Base-by-base conservation (phyloP, 2,888 invertebrate genomes). In the Cosmia pyralina region DNA sequence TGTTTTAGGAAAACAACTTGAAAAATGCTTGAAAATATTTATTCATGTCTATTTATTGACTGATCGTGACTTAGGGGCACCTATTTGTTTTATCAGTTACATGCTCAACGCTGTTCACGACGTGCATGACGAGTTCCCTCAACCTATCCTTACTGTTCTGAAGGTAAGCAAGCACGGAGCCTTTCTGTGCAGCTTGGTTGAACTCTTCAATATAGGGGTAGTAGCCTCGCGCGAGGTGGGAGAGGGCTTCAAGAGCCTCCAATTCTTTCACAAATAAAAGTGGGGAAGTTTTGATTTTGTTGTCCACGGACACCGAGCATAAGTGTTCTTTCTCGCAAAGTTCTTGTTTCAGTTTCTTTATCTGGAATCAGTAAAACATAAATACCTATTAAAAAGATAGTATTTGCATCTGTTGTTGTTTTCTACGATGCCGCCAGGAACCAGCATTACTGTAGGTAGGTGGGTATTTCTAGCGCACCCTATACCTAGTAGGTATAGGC, bases 41-140 rank as follows among this genome's bases (percentile, higher is more conserved):
- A n/a, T n/a, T n/a, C n/a, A n/a, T n/a, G n/a, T n/a, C n/a, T n/a
- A n/a, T n/a, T n/a, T n/a, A n/a, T n/a, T n/a, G n/a, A n/a, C n/a
- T n/a, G n/a, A 52, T n/a, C 41, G n/a, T 5, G 48, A 7, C 0
- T 67, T 46, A 75, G 4, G 8, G 0, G 50, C 81, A 81, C 4
- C 0, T 60, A 0, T 79, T 46, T 8, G 13, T 0, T 10, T 19
- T 65, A 13, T 83, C 80, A 44, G 52, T 2, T 15, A 81, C 34
- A 46, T 81, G 81, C 1, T 81, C 75, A 2, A 75, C 28, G 11
- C 59, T 70, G 22, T 83, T 81, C 0, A 81, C 67, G 1, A 59
- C 41, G 1, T 70, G 52, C 83, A 74, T 75, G 8, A 83, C 28
- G 11, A 79, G 71, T 0, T 67, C 50, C 15, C 6, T 70, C 4